Evolutionary conservation across 1,140 invertebrate species (phyloP).

Genomic region (Drosophila obscura): DNA sequence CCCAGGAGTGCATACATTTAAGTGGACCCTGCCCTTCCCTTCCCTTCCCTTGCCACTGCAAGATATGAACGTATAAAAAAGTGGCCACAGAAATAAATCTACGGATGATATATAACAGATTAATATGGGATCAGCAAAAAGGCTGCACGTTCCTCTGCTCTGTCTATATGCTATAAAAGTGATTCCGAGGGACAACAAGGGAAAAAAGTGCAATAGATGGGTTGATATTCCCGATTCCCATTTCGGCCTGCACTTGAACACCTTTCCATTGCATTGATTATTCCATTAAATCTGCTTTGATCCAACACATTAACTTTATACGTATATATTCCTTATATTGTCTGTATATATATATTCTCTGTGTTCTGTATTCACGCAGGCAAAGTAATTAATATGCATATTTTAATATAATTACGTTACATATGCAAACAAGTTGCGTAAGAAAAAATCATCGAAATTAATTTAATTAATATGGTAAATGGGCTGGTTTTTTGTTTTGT

Average conservation of each 20-base stretch:
- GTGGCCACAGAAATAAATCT: too few relatives aligned
- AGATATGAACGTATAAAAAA: too few relatives aligned
- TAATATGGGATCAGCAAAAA: too few relatives aligned
- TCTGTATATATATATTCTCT: neutral
- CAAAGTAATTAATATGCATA: constrained; percentile 39
- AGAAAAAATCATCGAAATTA: constrained; percentile 32
- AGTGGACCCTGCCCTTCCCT: too few relatives aligned
- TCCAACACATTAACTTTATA: constrained; percentile 22
- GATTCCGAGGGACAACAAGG: too few relatives aligned
- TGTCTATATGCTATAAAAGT: too few relatives aligned
- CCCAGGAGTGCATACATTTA: too few relatives aligned
- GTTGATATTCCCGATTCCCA: too few relatives aligned
- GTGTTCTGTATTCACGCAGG: neutral
- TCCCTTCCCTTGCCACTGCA: too few relatives aligned
- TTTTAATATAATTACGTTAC: constrained; percentile 19
- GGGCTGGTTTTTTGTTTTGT: neutral
- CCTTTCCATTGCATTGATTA: neutral
- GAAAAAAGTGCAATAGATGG: too few relatives aligned
- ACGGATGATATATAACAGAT: too few relatives aligned
- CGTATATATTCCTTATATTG: constrained; percentile 16
- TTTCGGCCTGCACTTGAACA: neutral
- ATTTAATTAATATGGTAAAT: constrained; percentile 44
- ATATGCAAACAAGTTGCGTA: constrained; percentile 11
- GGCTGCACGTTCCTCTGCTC: too few relatives aligned
- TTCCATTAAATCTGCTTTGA: constrained; percentile 16